Base-by-base conservation (phyloP, 2,888 invertebrate genomes). In the Conchocele bisecta region DNA sequence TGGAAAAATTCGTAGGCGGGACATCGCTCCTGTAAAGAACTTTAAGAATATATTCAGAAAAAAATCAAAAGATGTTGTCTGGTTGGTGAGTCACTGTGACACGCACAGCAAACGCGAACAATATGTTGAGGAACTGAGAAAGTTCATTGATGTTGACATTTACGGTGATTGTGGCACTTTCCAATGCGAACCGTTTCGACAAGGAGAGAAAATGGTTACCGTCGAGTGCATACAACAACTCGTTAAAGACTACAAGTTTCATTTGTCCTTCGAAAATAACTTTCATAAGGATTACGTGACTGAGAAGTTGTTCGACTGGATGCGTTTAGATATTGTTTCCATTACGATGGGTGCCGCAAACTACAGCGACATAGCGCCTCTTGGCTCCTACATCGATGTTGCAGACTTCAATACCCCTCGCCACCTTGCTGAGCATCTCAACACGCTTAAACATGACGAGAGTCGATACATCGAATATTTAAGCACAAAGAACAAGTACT, bases 211-310 rank as follows among this genome's bases (percentile, higher is more conserved):
- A n/a, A n/a, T n/a, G n/a, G 46, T 4, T 17, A 7, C 28, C 9
- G 1, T 5, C 3, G 28, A 13, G 17, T 65, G 65, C 50, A 1
- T 50, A 0, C n/a, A 28, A 20, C 29, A 50, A 9, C 15, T 67
- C 15, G 41, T 44, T n/a, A 54, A 58, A 37, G n/a, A 35, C 20
- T 60, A 67, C 26, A 60, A 53, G 35, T 67, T 60, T 33, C 33
- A 51, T 24, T 31, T 79, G 7, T 54, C 72, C 3, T 75, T 75
- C 53, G 79, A 79, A 61, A 79, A 79, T 37, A 65, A 65, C n/a
- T 59, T 53, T 28, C 73, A 75, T 26, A 64, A 46, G 24, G 73
- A 79, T 54, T 79, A 79, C 53, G 65, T 79, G 7, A 75, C 75
- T 0, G 79, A 79, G 59, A 79, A 79, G 24, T 37, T 66, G 28